Conservation (phyloP, 1,140 invertebrate genomes). For the Drosophila setifemur region DNA sequence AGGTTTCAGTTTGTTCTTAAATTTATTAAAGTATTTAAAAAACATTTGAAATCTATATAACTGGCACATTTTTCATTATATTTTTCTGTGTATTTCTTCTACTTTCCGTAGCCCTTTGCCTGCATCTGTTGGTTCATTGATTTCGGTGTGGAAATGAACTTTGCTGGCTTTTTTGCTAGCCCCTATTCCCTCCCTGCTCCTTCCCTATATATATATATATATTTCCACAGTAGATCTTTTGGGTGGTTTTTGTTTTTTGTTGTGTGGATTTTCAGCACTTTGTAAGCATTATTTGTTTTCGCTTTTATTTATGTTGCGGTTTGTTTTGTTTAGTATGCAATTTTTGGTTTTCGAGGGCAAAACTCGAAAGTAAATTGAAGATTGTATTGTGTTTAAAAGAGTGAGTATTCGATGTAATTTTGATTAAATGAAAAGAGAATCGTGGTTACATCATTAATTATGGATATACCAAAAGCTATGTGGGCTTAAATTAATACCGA, state of each 20-base stretch:
- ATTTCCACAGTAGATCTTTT: slow-evolving; percentile 8
- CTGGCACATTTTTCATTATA: background rate
- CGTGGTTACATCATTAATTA: too few relatives aligned
- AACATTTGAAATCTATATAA: background rate
- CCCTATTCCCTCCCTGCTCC: background rate
- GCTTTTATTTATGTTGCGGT: slow-evolving; percentile 71
- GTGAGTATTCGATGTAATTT: too few relatives aligned
- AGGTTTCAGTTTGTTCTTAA: background rate
- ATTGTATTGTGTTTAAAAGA: background rate
- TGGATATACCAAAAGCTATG: background rate
- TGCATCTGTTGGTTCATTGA: slow-evolving; percentile 73
- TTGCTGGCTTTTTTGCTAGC: slow-evolving; percentile 51
- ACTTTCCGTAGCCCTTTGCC: background rate
- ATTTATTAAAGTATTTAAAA: background rate
- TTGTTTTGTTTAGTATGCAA: slow-evolving; percentile 63
- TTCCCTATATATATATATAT: too few relatives aligned
- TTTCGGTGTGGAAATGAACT: slow-evolving; percentile 79
- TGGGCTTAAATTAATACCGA: background rate
- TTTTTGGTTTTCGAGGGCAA: slow-evolving; percentile 37
- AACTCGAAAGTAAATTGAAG: slow-evolving; percentile 7
- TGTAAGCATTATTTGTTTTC: slow-evolving; percentile 77
- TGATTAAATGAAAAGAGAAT: too few relatives aligned
- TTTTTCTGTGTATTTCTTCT: background rate
- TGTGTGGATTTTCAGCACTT: slow-evolving; percentile 66
- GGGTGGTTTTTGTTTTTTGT: slow-evolving; percentile 14